Evolutionary conservation across 2,797 vertebrate genomes (phyloP).

Genomic region (Limnodromus scolopaceus): DNA sequence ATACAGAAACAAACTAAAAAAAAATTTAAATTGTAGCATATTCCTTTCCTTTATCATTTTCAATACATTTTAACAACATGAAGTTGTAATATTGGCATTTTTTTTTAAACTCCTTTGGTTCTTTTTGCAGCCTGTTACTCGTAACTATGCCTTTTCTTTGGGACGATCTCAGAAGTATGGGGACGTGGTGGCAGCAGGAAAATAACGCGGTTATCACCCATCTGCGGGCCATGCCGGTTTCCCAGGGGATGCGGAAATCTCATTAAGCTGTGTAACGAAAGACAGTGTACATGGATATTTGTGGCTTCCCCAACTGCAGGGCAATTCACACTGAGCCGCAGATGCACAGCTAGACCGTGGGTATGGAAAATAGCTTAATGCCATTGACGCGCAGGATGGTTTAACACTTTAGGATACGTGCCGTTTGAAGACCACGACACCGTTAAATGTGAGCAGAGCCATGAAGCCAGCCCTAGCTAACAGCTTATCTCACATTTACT

Average conservation of each 20-base stretch:
- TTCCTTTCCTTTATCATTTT: neutral
- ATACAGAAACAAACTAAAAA: neutral
- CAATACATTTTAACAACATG: neutral
- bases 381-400: neutral
- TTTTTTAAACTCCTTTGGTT: neutral
- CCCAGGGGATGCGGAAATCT: slow-evolving; percentile 30
- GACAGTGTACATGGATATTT: neutral
- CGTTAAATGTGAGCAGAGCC: slow-evolving; percentile 28
- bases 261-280: slow-evolving; percentile 20
- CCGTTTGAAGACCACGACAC: slow-evolving; percentile 35
- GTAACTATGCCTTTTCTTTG: neutral
- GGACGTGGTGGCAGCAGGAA: neutral
- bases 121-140: neutral
- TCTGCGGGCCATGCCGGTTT: neutral
- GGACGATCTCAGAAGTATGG: neutral
- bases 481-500: slow-evolving; percentile 57
- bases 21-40: neutral
- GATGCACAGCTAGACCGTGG: neutral
- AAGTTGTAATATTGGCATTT: neutral
- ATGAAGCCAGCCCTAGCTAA: slow-evolving; percentile 27
- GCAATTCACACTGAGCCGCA: neutral
- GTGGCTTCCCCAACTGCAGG: slow-evolving; percentile 6
- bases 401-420: neutral
- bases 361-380: slow-evolving; percentile 49
- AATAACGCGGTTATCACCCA: neutral